Conservation (phyloP, 1,140 invertebrate species). For the silkworm (Bombyx mori) region DNA sequence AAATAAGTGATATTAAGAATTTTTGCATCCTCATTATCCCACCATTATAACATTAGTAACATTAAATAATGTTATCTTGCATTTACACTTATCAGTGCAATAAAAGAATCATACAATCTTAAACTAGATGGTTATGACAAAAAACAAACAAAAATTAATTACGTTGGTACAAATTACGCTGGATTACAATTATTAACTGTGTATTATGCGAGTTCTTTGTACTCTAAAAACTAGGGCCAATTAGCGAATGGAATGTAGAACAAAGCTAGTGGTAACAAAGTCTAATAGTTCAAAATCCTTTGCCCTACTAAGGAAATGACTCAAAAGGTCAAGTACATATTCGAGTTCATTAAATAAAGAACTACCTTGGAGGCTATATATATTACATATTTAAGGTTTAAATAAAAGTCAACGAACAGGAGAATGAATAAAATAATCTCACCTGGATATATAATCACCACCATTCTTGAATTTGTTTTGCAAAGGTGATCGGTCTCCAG, state of each 20-base stretch:
- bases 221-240: constrained; percentile 1
- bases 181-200: no score
- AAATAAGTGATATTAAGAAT: no score
- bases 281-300: constrained; percentile 39
- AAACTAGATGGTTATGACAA: no score
- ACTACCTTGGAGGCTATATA: constrained; percentile 4
- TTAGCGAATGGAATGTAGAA: constrained; percentile 24
- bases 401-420: background rate
- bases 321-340: constrained; percentile 50
- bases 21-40: no score
- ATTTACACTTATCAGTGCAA: no score
- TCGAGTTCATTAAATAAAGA: constrained; percentile 22
- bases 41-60: no score
- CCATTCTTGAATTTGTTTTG: constrained; percentile 67
- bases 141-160: no score
- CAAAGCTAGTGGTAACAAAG: constrained; percentile 2
- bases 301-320: constrained; percentile 43
- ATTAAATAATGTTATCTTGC: no score
- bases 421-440: constrained; percentile 12
- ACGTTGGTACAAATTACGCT: no score
- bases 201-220: no score
- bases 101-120: no score
- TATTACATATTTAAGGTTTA: background rate
- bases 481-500: constrained; percentile 73
- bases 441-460: constrained; percentile 56